Base-by-base conservation (phyloP, 2,113 vertebrate genomes). In the Montifringilla adamsi region DNA sequence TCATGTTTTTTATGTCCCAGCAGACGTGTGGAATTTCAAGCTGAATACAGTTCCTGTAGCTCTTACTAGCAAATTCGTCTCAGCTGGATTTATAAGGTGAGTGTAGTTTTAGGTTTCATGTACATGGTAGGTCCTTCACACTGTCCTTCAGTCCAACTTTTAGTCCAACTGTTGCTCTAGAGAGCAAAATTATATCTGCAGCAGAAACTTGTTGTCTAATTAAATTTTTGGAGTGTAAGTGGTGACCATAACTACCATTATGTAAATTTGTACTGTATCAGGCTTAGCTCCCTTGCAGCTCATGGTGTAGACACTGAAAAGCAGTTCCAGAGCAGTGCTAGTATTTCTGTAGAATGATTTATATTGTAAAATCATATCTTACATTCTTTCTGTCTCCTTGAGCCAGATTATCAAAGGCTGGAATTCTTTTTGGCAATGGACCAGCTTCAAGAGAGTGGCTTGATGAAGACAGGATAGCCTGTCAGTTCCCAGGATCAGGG, bases 21-120 rank as follows among this genome's bases (percentile, higher is more conserved):
- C 98, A 92, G 98, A 99, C 93, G 97, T 98, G 58, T 99, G 99
- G 99, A 98, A 99, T 92, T 97, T 98, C 94, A 98, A 98, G 91
- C 97, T 99, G 91, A 99, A 99, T 95, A 99, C 98, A 78, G 96
- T 99, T 89, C 97, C 99, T 53, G 82, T 98, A 68, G 98, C 98
- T 93, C 97, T 98, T 90, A 97, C 97, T 74, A 98, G 98, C 52
- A 98, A 97, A 87, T 99, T 99, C 75, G 77, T 98, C 97, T 99
- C 99, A 80, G 98, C 98, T 15, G 99, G 99, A 76, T 99, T 99
- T 96, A 98, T 99, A 98, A 99, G 99, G 98, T 98, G 92, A 97
- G 97, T 93, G 74, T 39, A 47, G 52, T 96, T 92, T 59, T 82
- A 24, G 81, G 43, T 70, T 56, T 76, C 24, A 13, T 26, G 55